These are phyloP conservation scores for Lasioglossum zephyrum DNA, from an alignment of 2,888 invertebrate species.

Conservation along the genomic window DNA sequence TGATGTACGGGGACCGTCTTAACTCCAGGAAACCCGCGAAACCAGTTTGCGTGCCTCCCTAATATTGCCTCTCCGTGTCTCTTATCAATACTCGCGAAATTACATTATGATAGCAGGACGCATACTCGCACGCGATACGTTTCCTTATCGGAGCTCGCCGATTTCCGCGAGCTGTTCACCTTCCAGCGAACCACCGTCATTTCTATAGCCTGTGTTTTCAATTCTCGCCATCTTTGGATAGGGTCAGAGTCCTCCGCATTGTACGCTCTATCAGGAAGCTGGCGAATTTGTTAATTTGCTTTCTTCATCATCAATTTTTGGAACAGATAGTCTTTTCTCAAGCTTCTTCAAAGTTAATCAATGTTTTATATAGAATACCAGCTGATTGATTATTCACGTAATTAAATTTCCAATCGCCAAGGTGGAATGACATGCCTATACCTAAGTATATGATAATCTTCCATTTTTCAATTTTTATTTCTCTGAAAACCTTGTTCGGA, in stretches of 20 bases:
- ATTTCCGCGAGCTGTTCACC: conserved; percentile 21
- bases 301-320: not conserved
- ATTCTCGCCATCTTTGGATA: too few species aligned
- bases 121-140: conserved; percentile 10
- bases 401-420: too few species aligned
- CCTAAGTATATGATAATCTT: too few species aligned
- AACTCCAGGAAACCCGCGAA: not conserved
- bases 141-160: conserved; percentile 19
- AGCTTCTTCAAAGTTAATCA: not conserved
- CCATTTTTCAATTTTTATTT: too few species aligned
- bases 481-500: too few species aligned
- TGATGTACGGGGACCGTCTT: conserved; percentile 18
- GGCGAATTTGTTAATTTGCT: not conserved
- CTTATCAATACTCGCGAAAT: conserved; percentile 49
- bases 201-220: not conserved
- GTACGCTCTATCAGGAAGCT: not conserved
- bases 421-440: too few species aligned
- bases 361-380: too few species aligned
- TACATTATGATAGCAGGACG: conserved; percentile 37
- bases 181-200: conserved; percentile 1
- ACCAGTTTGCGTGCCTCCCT: conserved; percentile 40
- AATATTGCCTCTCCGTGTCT: conserved; percentile 7
- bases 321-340: not conserved
- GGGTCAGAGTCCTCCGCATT: not conserved
- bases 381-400: too few species aligned